phyloP scores from a whole-genome alignment of 2,797 vertebrate species.

The Coregonus ussuriensis region DNA sequence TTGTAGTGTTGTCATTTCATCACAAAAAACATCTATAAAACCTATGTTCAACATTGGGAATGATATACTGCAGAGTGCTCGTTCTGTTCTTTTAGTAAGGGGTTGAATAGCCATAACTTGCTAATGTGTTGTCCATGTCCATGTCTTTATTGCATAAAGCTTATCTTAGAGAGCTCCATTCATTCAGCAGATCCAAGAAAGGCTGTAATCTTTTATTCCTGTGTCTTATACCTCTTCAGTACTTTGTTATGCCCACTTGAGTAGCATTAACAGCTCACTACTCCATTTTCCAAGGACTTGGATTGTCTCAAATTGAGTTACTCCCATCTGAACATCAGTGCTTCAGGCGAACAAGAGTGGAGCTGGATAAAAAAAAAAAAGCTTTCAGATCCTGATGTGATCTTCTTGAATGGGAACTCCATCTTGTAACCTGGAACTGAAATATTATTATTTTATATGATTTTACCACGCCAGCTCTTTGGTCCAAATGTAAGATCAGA shows the following conservation, averaged over 20 bases:
- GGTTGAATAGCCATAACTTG: slow-evolving; percentile 52
- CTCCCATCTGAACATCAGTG: slow-evolving; percentile 77
- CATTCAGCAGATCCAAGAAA: slow-evolving; percentile 65
- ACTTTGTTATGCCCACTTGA: slow-evolving; percentile 80
- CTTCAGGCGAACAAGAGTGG: slow-evolving; percentile 76
- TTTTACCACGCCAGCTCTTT: slow-evolving; percentile 66
- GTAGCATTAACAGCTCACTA: slow-evolving; percentile 82
- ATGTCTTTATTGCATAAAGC: slow-evolving; percentile 24
- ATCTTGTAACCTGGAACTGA: slow-evolving; percentile 69
- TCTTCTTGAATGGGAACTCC: slow-evolving; percentile 76
- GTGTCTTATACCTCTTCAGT: slow-evolving; percentile 74
- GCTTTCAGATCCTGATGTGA: slow-evolving; percentile 81
- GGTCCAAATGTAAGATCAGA: slow-evolving; percentile 73
- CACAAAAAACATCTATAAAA: neutral
- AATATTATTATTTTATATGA: slow-evolving; percentile 65
- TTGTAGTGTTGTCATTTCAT: slow-evolving; percentile 7
- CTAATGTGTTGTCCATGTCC: slow-evolving; percentile 65
- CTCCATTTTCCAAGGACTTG: slow-evolving; percentile 79
- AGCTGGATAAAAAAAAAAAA: slow-evolving; percentile 54
- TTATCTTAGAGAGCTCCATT: slow-evolving; percentile 54
- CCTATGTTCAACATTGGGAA: neutral
- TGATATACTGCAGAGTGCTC: neutral
- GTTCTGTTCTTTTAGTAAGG: slow-evolving; percentile 42
- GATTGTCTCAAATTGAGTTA: slow-evolving; percentile 85
- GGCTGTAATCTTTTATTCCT: slow-evolving; percentile 59